Evolutionary conservation across 2,888 invertebrate species (phyloP).

Genomic region (Glaucopsyche alexis): DNA sequence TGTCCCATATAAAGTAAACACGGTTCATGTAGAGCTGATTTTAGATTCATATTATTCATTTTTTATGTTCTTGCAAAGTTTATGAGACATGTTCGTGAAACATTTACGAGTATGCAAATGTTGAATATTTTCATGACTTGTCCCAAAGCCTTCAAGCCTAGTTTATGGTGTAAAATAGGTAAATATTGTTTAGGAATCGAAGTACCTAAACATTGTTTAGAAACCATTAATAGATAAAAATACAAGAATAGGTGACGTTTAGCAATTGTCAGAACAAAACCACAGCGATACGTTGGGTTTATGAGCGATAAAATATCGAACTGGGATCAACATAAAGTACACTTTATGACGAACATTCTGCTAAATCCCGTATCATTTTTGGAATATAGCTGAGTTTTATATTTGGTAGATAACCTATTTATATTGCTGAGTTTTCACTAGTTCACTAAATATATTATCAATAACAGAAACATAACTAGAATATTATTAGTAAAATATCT

Average conservation of each 20-base stretch:
- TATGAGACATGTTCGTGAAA: not conserved
- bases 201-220: too few species aligned
- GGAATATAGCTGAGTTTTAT: slow-evolving; percentile 8
- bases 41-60: slow-evolving; percentile 3
- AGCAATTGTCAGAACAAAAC: slow-evolving; percentile 48
- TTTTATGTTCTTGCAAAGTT: not conserved
- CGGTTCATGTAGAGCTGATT: slow-evolving; percentile 43
- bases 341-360: slow-evolving; percentile 73
- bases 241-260: not conserved
- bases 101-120: slow-evolving; percentile 6
- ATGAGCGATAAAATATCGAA: slow-evolving; percentile 69
- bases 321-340: slow-evolving; percentile 72
- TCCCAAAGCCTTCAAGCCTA: not conserved
- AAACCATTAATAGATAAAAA: not conserved
- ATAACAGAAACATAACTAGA: not conserved
- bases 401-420: not conserved
- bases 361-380: slow-evolving; percentile 53
- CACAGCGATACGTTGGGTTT: slow-evolving; percentile 67
- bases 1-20: slow-evolving; percentile 52
- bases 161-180: not conserved
- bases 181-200: not conserved
- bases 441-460: not conserved
- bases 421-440: slow-evolving; percentile 28
- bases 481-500: too few species aligned
- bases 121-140: slow-evolving; percentile 2